These are phyloP conservation scores for Callorhinus ursinus DNA, from an alignment of 2,113 vertebrate genomes.

Conservation along the genomic window DNA sequence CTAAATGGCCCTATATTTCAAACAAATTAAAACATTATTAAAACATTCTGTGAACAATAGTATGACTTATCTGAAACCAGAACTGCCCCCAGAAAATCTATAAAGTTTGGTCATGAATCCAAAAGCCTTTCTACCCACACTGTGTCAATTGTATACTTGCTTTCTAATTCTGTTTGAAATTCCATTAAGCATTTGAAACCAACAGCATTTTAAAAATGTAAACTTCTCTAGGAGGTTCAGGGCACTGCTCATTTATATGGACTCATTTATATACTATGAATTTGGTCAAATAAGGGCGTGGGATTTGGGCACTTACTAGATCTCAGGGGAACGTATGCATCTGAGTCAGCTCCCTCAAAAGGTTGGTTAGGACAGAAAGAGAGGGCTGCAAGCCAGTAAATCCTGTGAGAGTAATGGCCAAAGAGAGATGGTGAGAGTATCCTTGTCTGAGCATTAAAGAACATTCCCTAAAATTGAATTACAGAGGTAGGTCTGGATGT, in stretches of 20 bases:
- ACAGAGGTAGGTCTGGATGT: neutral
- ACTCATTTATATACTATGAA: neutral
- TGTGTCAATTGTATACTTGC: neutral
- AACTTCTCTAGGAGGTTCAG: neutral
- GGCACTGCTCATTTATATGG: neutral
- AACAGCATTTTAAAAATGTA: neutral
- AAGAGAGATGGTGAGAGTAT: neutral
- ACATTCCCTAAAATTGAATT: neutral
- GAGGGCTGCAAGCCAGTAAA: neutral
- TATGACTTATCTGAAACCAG: neutral
- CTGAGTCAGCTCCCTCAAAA: neutral
- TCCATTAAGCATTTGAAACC: slow-evolving; percentile 6
- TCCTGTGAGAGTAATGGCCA: neutral
- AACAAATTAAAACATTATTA: slow-evolving; percentile 31
- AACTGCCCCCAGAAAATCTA: neutral
- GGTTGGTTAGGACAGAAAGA: neutral
- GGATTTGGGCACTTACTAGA: neutral
- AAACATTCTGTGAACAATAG: neutral
- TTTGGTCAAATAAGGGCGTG: neutral
- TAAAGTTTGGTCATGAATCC: neutral
- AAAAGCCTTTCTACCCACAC: neutral
- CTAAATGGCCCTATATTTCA: neutral
- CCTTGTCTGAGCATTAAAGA: neutral
- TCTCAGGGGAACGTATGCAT: neutral
- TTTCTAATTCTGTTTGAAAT: neutral